Base-by-base conservation (phyloP, 2,113 vertebrate genomes). In the Oryzias celebensis region DNA sequence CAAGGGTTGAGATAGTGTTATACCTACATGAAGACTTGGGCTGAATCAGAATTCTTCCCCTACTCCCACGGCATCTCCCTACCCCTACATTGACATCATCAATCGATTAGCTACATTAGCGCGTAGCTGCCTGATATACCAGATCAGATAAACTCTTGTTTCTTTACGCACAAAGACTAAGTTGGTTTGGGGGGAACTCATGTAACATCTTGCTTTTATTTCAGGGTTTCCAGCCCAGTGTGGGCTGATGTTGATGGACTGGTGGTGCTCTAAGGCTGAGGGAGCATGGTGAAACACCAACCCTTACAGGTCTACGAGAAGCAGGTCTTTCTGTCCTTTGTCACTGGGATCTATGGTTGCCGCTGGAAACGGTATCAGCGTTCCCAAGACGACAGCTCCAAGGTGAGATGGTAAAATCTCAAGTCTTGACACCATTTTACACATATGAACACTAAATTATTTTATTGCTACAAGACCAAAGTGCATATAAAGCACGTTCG, bases 321-420 rank as follows among this genome's bases (percentile, higher is more conserved):
- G 6, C 97, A 99, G 90, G 88, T 97, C 79, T 97, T 96, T 80
- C 85, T 99, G 86, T 99, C 97, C 81, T 96, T 96, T 63, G 91
- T 99, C 90, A 97, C 96, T 0, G 97, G 97, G 77, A 96, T 98
- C 92, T 98, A 98, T 58, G 96, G 96, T 79, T 98, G 96, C 91
- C 95, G 97, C 75, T 98, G 96, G 97, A 98, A 99, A 89, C 95
- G 97, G 77, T 98, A 99, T 92, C 97, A 98, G 89, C 95, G 97
- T 67, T 99, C 95, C 75, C 96, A 98, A 66, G 97, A 99, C 66
- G 93, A 96, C 85, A 98, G 92, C 83, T 95, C 96, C 5, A 94
- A 90, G 95, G 97, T 98, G 73, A 91, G 86, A 61, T 20, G 13
- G 18, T 28, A 16, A 7, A 13, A 47, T 53, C 31, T 36, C 16